Base-by-base conservation (phyloP, 2,888 invertebrate species). In the Sipha maydis region DNA sequence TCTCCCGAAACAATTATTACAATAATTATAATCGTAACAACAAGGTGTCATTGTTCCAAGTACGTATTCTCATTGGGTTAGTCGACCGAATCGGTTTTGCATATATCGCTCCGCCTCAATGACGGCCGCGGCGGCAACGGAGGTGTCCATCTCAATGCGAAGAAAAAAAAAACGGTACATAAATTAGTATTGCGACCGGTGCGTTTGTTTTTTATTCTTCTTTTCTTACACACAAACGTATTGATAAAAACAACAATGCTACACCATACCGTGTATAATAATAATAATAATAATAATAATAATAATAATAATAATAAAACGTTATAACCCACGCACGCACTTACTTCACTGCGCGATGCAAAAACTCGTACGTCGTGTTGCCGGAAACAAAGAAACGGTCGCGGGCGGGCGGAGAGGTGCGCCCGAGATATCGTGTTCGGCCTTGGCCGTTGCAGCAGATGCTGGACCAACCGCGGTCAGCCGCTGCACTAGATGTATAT, bases 361-460 rank as follows among this genome's bases (percentile, higher is more conserved):
- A 21, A 31, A 31, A 31, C 38, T 31, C 31, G 31, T 31, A 34
- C 69, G 83, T 73, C 69, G 83, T 73, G 85, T 85, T 85, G 85
- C 85, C 85, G 85, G 85, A 85, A 85, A 85, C 85, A 85, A 85
- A 85, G 85, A 61, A 85, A 67, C 67, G 31, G 34, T n/a, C 48
- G 85, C 76, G 31, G 56, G 56, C 83, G 83, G 75, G 75, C 75
- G 75, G 84, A 75, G 76, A 75, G 84, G 84, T 84, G 84, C 75
- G 83, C 83, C 83, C 83, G 71, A 71, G 71, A 83, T 83, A 71
- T 34, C 83, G 83, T 61, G 83, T 71, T 48, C 71, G 83, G 69
- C 83, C 83, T 83, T 83, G 83, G 83, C 83, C 83, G 71, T 71
- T 71, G 54, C 71, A 71, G 83, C 83, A 83, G 83, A 83, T 83